Conservation (phyloP, 2,113 vertebrate genomes). For the Ramphastos sulfuratus region DNA sequence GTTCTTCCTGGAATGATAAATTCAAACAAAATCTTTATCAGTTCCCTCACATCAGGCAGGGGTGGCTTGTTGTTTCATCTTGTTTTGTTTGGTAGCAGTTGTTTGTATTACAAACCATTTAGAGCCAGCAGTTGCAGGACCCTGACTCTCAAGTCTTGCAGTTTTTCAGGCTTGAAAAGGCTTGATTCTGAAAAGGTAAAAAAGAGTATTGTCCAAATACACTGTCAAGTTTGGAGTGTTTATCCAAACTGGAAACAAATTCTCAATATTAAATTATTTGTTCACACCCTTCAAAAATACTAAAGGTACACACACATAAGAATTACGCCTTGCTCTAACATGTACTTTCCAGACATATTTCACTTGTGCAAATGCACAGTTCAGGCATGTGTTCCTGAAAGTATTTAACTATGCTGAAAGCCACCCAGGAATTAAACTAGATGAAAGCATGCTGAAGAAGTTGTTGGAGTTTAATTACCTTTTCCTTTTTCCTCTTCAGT, state of each 20-base stretch:
- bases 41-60: background rate
- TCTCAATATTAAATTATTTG: background rate
- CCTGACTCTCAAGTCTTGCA: background rate
- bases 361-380: background rate
- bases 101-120: background rate
- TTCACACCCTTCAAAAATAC: background rate
- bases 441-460: conserved; percentile 55
- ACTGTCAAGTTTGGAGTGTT: background rate
- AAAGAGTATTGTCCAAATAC: background rate
- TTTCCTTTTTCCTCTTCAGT: conserved; percentile 56
- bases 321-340: background rate
- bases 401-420: conserved; percentile 53
- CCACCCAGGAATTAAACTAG: conserved; percentile 70
- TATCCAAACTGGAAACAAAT: background rate
- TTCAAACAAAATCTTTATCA: background rate
- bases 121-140: background rate
- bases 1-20: background rate
- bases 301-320: background rate
- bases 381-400: background rate
- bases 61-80: background rate
- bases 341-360: background rate
- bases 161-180: background rate
- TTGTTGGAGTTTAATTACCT: conserved; percentile 73
- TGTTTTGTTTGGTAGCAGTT: rapidly evolving
- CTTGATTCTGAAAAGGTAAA: background rate